phyloP scores from a whole-genome alignment of 2,888 invertebrate species.

The Polydrusus tereticollis region DNA sequence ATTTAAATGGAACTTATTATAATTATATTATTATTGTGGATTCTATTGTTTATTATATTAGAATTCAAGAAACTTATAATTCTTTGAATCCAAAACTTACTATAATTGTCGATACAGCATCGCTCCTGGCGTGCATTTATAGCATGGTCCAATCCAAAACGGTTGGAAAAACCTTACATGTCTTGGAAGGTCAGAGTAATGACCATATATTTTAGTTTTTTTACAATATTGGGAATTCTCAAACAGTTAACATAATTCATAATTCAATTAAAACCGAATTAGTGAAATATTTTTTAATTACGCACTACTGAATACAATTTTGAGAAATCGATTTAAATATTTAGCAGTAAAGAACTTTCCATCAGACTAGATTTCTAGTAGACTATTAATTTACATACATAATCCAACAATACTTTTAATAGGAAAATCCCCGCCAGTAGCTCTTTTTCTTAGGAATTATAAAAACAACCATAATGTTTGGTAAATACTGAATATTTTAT shows the following conservation, averaged over 20 bases:
- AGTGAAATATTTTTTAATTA: background rate
- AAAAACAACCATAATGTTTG: constrained; percentile 8
- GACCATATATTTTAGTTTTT: too few species aligned
- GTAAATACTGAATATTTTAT: constrained; percentile 11
- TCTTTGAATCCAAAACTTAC: too few species aligned
- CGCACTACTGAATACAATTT: background rate
- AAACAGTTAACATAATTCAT: background rate
- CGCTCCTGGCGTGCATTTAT: too few species aligned
- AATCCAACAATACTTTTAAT: background rate
- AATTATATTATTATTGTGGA: too few species aligned
- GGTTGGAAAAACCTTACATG: too few species aligned
- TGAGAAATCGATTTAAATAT: background rate
- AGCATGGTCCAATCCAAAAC: too few species aligned
- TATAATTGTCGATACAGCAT: too few species aligned
- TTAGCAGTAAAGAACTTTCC: background rate
- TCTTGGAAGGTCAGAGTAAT: too few species aligned
- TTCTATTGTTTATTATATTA: too few species aligned
- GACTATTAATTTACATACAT: background rate
- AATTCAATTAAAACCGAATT: too few species aligned
- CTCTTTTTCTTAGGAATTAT: background rate
- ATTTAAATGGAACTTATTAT: too few species aligned
- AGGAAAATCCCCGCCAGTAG: background rate
- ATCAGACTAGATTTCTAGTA: background rate
- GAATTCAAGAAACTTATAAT: too few species aligned
- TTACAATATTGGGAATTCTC: background rate